Evolutionary conservation across 2,888 invertebrate species (phyloP), one percentile per base, ranked within the genome.

Genomic region (Drosophila quasianomalipes): DNA sequence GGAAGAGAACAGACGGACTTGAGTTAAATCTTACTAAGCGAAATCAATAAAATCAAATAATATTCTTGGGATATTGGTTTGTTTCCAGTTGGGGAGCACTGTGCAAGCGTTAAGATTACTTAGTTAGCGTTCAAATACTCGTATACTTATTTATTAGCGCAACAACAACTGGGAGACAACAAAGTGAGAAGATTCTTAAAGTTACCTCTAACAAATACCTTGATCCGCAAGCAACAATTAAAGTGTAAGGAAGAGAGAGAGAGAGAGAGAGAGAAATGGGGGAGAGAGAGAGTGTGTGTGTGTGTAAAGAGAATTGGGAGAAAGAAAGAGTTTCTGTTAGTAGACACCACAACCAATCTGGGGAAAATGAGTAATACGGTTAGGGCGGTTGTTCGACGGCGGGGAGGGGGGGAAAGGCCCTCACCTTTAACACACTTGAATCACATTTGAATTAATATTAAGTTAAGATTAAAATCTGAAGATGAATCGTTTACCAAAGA

Each of bases 171-270:
- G 61, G 61, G 49, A 39, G 59, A 76, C 71, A 79, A 58, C 51
- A 75, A 60, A 22, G 62, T 62, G 57, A 39, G 53, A 39, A 30
- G 59, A 59, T 68, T 51, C 78, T 79, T 79, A 79, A 68, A 55
- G 64, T 80, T 79, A 79, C 78, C 78, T 80, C 59, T 49, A 55
- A 37, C 37, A 51, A 37, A 55, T 79, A 76, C 73, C 54, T 54
- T 64, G 59, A 64, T 44, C 58, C 47, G 58, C 79, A 39, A 57
- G 73, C 49, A 52, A 62, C 12, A 72, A 12, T 53, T 14, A 35
- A 30, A 44, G 10, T 58, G 16, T 37, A 12, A 33, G 35, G 44
- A 26, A 63, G 4, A 39, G 28, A 63, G 30, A 52, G 41, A 49
- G 26, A 37, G 28, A 22, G 39, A 53, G 19, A 37, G 7, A 39